Percentiles rank a stretch among this genome's conserved stretches.
phyloP scores from a whole-genome alignment of 2,797 vertebrate species.

The Pelobates cultripes region DNA sequence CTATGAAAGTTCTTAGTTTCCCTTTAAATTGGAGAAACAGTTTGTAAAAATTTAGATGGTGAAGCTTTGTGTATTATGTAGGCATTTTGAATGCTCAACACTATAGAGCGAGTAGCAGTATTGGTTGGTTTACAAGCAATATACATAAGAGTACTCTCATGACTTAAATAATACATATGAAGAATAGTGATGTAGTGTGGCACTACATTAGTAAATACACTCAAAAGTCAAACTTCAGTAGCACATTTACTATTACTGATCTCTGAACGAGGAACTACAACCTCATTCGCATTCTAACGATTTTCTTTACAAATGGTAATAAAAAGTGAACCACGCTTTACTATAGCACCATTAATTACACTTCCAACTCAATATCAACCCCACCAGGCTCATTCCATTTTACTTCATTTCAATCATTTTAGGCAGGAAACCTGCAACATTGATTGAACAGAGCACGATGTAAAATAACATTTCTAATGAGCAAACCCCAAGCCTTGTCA shows the following conservation, averaged over 20 bases:
- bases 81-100: too few relatives aligned
- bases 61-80: too few relatives aligned
- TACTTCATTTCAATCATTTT: background rate
- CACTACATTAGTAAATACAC: too few relatives aligned
- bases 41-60: too few relatives aligned
- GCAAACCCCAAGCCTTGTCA: conserved; percentile 1
- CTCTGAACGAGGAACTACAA: background rate
- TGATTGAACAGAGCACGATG: conserved; percentile 1
- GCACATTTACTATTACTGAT: background rate
- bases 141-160: background rate
- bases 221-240: background rate
- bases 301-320: conserved; percentile 5
- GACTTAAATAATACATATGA: background rate
- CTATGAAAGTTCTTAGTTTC: too few relatives aligned
- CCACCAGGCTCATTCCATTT: background rate
- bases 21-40: too few relatives aligned
- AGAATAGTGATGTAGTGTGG: background rate
- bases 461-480: conserved; percentile 11
- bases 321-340: background rate
- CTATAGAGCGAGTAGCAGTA: too few relatives aligned
- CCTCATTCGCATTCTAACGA: background rate
- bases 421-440: background rate
- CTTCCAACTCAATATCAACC: background rate
- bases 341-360: conserved; percentile 3
- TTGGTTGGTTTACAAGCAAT: too few relatives aligned